phyloP scores from a whole-genome alignment of 2,797 vertebrate species.

The Danio choprae region DNA sequence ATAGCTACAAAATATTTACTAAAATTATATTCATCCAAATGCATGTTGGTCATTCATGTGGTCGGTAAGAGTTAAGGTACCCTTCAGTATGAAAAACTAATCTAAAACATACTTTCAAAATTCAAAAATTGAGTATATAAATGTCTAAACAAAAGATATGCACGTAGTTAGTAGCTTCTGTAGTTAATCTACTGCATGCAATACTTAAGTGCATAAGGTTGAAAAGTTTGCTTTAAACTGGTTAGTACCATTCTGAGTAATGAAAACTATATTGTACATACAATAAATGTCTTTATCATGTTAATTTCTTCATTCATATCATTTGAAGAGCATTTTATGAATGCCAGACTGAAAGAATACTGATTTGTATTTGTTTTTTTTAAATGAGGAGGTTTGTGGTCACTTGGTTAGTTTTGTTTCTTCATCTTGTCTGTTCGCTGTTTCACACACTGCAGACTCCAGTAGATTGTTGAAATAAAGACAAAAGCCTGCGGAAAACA shows the following conservation, averaged over 20 bases:
- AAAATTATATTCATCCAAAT: background rate
- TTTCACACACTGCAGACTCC: slow-evolving; percentile 81
- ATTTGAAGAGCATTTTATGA: background rate
- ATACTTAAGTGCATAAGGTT: background rate
- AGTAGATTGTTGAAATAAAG: slow-evolving; percentile 83
- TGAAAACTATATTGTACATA: background rate
- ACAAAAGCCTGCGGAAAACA: slow-evolving; percentile 83
- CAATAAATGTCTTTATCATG: background rate
- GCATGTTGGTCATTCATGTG: background rate
- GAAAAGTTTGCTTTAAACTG: background rate
- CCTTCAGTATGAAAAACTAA: background rate
- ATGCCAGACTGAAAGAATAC: background rate
- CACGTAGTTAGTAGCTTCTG: background rate
- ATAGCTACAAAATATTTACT: background rate
- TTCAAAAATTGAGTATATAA: too few relatives aligned
- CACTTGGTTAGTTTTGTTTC: slow-evolving; percentile 31
- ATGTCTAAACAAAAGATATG: background rate
- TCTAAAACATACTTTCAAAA: background rate
- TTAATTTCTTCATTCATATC: background rate
- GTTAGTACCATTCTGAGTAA: background rate
- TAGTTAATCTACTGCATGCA: background rate
- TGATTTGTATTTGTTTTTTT: background rate
- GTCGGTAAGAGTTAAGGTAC: background rate
- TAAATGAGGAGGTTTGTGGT: background rate
- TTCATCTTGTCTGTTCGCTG: slow-evolving; percentile 73